phyloP scores from a whole-genome alignment of 2,113 vertebrate genomes.

The Neogobius melanostomus region DNA sequence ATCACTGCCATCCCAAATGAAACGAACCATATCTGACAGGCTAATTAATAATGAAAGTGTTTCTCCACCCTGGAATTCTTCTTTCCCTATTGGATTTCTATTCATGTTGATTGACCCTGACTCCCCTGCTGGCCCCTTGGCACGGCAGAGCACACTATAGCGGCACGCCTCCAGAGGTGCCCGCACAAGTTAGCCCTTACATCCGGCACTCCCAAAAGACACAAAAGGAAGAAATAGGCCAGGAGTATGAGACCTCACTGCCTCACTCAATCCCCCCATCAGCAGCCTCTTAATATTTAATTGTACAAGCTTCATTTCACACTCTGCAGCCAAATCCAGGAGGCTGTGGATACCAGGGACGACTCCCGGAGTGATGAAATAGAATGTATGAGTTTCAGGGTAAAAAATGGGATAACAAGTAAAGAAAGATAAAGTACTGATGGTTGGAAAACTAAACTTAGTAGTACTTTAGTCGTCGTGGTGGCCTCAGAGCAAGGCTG shows the following conservation, averaged over 20 bases:
- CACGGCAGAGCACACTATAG: slow-evolving; percentile 44
- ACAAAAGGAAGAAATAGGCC: slow-evolving; percentile 71
- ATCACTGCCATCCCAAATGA: slow-evolving; percentile 50
- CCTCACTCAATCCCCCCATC: slow-evolving; percentile 69
- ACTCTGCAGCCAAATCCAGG: slow-evolving; percentile 52
- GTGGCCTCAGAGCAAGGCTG: too few species aligned
- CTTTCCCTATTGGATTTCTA: slow-evolving; percentile 57
- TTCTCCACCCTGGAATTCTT: slow-evolving; percentile 46
- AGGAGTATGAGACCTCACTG: slow-evolving; percentile 53
- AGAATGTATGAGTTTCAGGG: slow-evolving; percentile 9
- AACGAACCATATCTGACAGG: slow-evolving; percentile 53
- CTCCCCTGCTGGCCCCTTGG: slow-evolving; percentile 48
- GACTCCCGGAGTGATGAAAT: slow-evolving; percentile 37
- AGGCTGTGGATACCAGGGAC: slow-evolving; percentile 40
- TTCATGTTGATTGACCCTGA: slow-evolving; percentile 68
- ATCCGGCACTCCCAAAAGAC: slow-evolving; percentile 69
- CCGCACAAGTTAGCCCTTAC: slow-evolving; percentile 66
- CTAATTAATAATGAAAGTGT: slow-evolving; percentile 67
- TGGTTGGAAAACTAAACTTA: background rate
- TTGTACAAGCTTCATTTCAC: slow-evolving; percentile 69
- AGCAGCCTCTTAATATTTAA: slow-evolving; percentile 78
- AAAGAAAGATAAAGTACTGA: slow-evolving; percentile 20
- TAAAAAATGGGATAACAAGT: slow-evolving; percentile 22
- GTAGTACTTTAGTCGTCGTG: too few species aligned
- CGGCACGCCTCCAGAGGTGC: slow-evolving; percentile 57